These are phyloP conservation scores for Dysidea cf. avara DNA, from an alignment of 37 sponge, comb jelly and placozoan species.

Conservation along the genomic window DNA sequence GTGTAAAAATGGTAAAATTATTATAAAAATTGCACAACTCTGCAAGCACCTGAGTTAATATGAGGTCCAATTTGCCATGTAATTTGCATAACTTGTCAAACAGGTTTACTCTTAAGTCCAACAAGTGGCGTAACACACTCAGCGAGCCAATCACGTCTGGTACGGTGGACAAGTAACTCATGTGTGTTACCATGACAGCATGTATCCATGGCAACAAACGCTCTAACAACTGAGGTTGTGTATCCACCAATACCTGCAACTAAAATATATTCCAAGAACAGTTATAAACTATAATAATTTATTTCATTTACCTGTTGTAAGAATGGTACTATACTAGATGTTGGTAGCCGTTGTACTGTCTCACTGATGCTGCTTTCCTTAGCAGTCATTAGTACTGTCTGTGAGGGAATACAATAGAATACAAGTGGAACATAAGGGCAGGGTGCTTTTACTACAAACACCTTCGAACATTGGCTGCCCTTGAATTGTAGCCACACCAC, in stretches of 20 bases:
- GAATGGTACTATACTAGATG: conserved; percentile 32
- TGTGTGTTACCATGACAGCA: conserved; percentile 35
- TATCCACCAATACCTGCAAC: background rate
- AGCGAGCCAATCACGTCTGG: conserved; percentile 37
- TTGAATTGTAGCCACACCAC: too few species aligned
- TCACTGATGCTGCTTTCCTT: conserved; percentile 31
- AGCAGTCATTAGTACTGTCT: conserved; percentile 11
- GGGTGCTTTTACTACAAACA: too few species aligned
- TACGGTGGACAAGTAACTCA: conserved; percentile 60
- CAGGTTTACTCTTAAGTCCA: conserved; percentile 29
- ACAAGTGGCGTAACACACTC: conserved; percentile 36
- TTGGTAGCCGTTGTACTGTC: conserved; percentile 33
- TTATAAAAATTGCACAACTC: too few species aligned
- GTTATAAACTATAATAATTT: background rate
- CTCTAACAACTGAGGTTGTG: background rate
- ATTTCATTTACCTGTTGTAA: conserved; percentile 27
- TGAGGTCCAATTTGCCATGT: conserved; percentile 59
- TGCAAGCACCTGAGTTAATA: conserved; percentile 28
- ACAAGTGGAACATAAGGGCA: too few species aligned
- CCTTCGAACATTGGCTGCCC: too few species aligned
- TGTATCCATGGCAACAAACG: conserved; percentile 40
- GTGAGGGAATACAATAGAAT: too few species aligned
- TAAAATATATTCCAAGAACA: too few species aligned
- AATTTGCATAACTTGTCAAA: conserved; percentile 33
- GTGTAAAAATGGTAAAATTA: too few species aligned